phyloP scores from a whole-genome alignment of 2,113 vertebrate genomes.

The Tenrec ecaudatus region DNA sequence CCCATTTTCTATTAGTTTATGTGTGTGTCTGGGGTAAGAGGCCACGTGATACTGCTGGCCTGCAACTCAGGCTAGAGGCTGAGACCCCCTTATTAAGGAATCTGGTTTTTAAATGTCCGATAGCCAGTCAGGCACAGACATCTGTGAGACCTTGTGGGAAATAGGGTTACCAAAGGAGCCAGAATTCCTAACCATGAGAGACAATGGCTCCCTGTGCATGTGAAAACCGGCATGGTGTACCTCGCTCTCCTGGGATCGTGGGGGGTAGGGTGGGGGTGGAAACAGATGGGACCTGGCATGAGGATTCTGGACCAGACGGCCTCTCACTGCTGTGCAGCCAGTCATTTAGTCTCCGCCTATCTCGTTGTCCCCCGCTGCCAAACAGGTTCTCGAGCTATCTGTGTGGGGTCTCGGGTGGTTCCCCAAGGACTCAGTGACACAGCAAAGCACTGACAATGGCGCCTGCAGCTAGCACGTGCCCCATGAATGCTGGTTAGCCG shows the following conservation, averaged over 20 bases:
- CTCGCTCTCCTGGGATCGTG: neutral
- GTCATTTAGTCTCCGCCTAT: neutral
- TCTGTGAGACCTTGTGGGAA: neutral
- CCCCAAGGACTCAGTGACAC: neutral
- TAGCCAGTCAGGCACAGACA: neutral
- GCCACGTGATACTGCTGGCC: neutral
- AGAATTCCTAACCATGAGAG: neutral
- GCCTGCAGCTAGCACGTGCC: neutral
- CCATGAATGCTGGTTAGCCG: neutral
- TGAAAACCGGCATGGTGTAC: fast-evolving
- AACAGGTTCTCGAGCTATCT: neutral
- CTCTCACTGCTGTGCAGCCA: no score
- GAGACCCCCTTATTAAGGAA: neutral
- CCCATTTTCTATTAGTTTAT: neutral
- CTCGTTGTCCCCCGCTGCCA: constrained; percentile 12
- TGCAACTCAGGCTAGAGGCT: neutral
- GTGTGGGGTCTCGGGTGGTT: neutral
- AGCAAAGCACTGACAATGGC: fast-evolving
- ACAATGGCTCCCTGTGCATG: neutral
- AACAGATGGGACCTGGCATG: no score
- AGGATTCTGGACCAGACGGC: neutral
- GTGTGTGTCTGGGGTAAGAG: neutral
- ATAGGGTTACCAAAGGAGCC: neutral
- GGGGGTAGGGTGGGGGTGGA: no score
- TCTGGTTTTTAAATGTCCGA: neutral